Conservation (phyloP, 2,888 invertebrate genomes). For the Drosophila monieri region DNA sequence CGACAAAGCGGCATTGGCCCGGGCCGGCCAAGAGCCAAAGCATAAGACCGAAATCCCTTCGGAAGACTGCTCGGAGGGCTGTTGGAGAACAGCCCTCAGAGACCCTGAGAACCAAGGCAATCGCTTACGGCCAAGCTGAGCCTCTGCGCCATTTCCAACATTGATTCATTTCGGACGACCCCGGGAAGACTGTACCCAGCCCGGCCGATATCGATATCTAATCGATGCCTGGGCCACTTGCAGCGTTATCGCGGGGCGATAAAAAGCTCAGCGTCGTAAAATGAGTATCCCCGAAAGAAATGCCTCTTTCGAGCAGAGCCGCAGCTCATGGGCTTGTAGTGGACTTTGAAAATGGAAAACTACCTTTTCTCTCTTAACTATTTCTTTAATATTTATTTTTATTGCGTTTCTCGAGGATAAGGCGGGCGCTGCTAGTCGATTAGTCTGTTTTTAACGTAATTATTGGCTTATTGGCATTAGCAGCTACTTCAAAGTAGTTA, state of each 20-base stretch:
- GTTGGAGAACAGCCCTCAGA: neutral
- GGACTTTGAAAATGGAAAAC: no score
- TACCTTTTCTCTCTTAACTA: no score
- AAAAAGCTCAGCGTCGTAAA: constrained; percentile 1
- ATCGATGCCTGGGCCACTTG: constrained; percentile 31
- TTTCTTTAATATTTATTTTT: no score
- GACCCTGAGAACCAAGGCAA: constrained; percentile 7
- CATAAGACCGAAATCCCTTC: constrained; percentile 2
- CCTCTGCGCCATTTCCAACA: neutral
- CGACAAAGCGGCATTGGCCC: constrained; percentile 23
- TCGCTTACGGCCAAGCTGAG: constrained; percentile 14
- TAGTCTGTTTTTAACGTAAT: no score
- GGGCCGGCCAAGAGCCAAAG: constrained; percentile 10
- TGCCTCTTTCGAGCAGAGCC: no score
- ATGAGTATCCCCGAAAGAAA: no score
- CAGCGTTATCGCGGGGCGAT: constrained; percentile 28
- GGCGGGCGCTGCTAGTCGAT: no score
- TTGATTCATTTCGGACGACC: neutral
- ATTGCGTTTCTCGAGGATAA: no score
- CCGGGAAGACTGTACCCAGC: constrained; percentile 15
- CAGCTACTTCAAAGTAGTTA: no score
- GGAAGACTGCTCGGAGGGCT: neutral
- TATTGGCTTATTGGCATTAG: no score
- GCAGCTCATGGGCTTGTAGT: no score
- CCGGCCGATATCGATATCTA: constrained; percentile 24